These are phyloP conservation scores for Lampropteryx suffumata DNA, from an alignment of 2,888 invertebrate genomes.

Conservation along the genomic window DNA sequence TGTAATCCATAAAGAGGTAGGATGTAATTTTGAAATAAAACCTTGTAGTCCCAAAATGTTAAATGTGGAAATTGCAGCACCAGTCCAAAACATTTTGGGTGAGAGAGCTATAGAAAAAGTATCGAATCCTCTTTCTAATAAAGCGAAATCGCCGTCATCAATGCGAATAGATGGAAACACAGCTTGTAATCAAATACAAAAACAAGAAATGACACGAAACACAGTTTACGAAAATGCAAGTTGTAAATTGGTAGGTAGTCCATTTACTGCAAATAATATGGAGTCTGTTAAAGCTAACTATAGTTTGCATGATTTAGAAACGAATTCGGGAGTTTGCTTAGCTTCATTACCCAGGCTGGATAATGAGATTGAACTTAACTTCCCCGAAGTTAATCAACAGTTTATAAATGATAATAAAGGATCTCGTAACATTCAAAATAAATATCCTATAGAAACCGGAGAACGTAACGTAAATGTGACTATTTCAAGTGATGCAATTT, in stretches of 20 bases:
- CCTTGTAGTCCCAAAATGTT: slow-evolving; percentile 79
- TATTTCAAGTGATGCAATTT: slow-evolving; percentile 1
- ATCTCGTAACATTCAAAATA: slow-evolving; percentile 33
- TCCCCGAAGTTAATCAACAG: slow-evolving; percentile 78
- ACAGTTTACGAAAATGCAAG: slow-evolving; percentile 50
- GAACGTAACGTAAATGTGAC: not conserved
- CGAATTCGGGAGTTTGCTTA: slow-evolving; percentile 69
- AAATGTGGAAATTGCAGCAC: slow-evolving; percentile 71
- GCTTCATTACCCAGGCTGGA: slow-evolving; percentile 73
- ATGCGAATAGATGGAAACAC: slow-evolving; percentile 45
- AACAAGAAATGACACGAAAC: slow-evolving; percentile 39
- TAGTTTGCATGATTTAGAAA: slow-evolving; percentile 70
- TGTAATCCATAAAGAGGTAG: slow-evolving; percentile 79
- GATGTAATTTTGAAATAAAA: slow-evolving; percentile 80
- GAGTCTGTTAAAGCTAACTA: slow-evolving; percentile 61
- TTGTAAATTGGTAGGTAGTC: slow-evolving; percentile 68
- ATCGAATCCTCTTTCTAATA: slow-evolving; percentile 55
- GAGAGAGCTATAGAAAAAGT: slow-evolving; percentile 75
- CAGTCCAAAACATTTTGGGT: slow-evolving; percentile 61
- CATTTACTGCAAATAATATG: slow-evolving; percentile 50
- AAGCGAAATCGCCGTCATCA: slow-evolving; percentile 49
- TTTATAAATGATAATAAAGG: slow-evolving; percentile 75
- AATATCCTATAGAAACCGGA: not conserved
- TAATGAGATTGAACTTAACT: slow-evolving; percentile 75
- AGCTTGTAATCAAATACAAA: slow-evolving; percentile 44